These are phyloP conservation scores for Brachypteracias leptosomus DNA, from an alignment of 2,113 vertebrate species.

Conservation along the genomic window DNA sequence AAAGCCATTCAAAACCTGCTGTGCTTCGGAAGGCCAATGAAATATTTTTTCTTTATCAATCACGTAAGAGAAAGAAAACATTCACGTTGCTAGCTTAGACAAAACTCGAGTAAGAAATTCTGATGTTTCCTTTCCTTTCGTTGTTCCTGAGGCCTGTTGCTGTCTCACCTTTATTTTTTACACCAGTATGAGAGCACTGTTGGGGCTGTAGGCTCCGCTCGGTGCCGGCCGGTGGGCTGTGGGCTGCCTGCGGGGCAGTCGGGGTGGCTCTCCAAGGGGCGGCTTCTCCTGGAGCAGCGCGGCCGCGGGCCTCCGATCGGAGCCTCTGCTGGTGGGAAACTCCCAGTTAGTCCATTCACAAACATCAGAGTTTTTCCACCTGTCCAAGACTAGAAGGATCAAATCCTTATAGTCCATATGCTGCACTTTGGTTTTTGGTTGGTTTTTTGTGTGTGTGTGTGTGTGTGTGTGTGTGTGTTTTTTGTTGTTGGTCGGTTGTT, in stretches of 20 bases:
- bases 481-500: too few relatives aligned
- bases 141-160: neutral
- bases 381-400: neutral
- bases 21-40: neutral
- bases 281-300: neutral
- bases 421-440: neutral
- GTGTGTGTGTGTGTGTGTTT: too few relatives aligned
- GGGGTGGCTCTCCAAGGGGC: fast-evolving
- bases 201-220: too few relatives aligned
- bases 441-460: too few relatives aligned
- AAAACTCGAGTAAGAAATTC: neutral
- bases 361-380: neutral
- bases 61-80: neutral
- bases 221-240: neutral
- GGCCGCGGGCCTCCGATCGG: fast-evolving
- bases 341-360: neutral
- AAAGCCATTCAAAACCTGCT: neutral
- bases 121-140: neutral
- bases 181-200: too few relatives aligned
- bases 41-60: neutral
- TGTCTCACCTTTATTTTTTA: neutral
- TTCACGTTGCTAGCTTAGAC: neutral
- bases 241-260: fast-evolving
- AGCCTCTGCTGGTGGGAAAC: neutral
- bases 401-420: neutral